These are phyloP conservation scores for Myoxocephalus aenaeus DNA, from an alignment of 2,797 vertebrate species.

Conservation along the genomic window DNA sequence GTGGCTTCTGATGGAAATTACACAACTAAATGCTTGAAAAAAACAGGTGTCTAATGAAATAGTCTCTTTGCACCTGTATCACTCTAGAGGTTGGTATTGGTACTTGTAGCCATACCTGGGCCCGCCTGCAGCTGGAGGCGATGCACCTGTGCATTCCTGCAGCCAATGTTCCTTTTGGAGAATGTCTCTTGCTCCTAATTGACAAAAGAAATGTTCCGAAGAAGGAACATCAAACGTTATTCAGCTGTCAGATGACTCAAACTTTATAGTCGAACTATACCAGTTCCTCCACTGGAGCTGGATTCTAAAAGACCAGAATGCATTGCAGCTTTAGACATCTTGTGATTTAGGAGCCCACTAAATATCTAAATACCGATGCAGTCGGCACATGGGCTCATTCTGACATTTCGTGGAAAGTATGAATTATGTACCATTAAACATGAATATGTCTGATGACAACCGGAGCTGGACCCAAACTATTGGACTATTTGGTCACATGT, in stretches of 20 bases:
- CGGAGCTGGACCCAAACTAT: neutral
- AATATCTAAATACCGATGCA: neutral
- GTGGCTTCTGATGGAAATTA: neutral
- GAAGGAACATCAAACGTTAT: neutral
- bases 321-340: neutral
- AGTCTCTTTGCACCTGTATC: neutral
- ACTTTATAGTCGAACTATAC: neutral
- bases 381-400: too few relatives aligned
- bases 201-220: conserved; percentile 4
- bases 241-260: conserved; percentile 5
- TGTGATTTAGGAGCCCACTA: neutral
- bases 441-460: too few relatives aligned
- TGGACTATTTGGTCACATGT: neutral
- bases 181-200: neutral
- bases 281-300: neutral
- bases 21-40: neutral
- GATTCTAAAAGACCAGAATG: conserved; percentile 13
- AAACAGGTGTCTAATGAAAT: neutral
- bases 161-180: neutral
- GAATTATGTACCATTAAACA: too few relatives aligned
- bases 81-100: neutral
- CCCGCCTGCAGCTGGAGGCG: neutral
- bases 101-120: neutral
- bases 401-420: neutral
- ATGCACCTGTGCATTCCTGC: conserved; percentile 24